These are phyloP conservation scores for Antheraea mylitta DNA, from an alignment of 1,140 invertebrate genomes.

Conservation along the genomic window DNA sequence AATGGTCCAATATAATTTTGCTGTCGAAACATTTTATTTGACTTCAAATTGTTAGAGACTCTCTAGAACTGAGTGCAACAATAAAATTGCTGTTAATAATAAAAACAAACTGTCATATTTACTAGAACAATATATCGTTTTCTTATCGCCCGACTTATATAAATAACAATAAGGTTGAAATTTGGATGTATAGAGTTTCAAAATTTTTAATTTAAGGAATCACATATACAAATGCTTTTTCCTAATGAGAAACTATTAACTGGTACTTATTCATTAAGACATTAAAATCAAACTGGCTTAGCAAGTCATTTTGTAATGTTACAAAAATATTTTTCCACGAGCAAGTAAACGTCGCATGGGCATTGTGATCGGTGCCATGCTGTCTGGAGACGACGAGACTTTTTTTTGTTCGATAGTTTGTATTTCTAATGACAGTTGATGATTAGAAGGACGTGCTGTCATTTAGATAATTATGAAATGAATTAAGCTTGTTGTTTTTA, in stretches of 20 bases:
- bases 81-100: conserved; percentile 9
- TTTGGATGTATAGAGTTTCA: neutral
- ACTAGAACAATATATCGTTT: conserved; percentile 8
- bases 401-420: conserved; percentile 39
- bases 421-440: conserved; percentile 53
- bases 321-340: conserved; percentile 11
- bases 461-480: conserved; percentile 5
- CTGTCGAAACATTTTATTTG: neutral
- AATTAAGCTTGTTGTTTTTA: conserved; percentile 2
- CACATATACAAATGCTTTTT: neutral
- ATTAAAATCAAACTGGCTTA: neutral
- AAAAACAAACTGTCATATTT: conserved; percentile 18
- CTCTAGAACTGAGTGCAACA: neutral
- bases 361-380: conserved; percentile 59
- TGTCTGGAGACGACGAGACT: conserved; percentile 42
- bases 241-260: neutral
- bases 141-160: neutral
- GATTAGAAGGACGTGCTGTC: conserved; percentile 14
- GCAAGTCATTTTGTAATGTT: neutral
- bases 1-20: neutral
- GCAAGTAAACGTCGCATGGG: conserved; percentile 14
- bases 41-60: neutral
- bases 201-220: neutral
- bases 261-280: neutral
- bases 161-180: conserved; percentile 18